phyloP scores from a whole-genome alignment of 2,888 invertebrate genomes.

The Eupithecia inturbata region DNA sequence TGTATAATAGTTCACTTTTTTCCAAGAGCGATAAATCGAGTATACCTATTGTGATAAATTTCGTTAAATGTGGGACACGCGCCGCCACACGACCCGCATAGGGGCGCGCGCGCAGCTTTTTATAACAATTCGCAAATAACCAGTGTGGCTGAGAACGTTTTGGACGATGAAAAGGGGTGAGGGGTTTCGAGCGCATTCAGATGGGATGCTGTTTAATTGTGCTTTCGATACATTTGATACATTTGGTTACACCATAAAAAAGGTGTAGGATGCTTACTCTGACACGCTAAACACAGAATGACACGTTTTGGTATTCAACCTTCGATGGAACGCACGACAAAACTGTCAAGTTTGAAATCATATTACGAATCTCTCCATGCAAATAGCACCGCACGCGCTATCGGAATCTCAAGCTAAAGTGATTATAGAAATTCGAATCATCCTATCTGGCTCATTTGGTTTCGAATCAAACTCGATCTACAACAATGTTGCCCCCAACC shows the following conservation, averaged over 20 bases:
- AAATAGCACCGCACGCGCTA: no score
- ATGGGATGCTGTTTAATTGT: not conserved
- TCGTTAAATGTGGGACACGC: constrained; percentile 80
- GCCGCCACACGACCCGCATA: constrained; percentile 80
- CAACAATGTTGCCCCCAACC: constrained; percentile 1
- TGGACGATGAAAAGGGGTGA: constrained; percentile 56
- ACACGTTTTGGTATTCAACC: no score
- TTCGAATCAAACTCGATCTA: not conserved
- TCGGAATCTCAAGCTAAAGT: no score
- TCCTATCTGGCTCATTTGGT: not conserved
- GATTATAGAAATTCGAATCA: not conserved
- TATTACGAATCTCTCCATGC: no score
- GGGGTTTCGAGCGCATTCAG: constrained; percentile 36
- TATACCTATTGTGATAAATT: constrained; percentile 72
- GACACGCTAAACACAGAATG: not conserved
- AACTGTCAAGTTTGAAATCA: no score
- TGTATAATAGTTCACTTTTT: constrained; percentile 6
- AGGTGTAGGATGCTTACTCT: not conserved
- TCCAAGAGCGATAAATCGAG: constrained; percentile 53
- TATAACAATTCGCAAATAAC: constrained; percentile 64
- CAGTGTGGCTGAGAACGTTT: constrained; percentile 36
- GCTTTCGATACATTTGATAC: not conserved
- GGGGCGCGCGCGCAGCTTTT: constrained; percentile 50
- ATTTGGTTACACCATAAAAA: not conserved
- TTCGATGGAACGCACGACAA: no score